Conservation (phyloP, 2,113 vertebrate species). For the Panthera tigris region DNA sequence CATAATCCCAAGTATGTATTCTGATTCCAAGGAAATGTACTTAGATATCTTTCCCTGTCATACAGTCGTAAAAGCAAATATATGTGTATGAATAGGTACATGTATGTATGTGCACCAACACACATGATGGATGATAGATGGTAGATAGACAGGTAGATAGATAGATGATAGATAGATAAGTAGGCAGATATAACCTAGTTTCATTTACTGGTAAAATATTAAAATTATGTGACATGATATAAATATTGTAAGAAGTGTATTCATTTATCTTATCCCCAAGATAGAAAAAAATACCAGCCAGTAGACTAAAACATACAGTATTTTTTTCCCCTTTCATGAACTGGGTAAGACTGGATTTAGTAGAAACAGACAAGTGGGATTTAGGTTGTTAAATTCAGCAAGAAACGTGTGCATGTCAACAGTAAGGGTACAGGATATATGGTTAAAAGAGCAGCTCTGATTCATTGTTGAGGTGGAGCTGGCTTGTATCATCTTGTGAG, state of each 20-base stretch:
- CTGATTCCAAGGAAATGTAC: not conserved
- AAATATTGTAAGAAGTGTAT: not conserved
- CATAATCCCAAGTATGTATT: not conserved
- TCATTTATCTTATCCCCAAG: not conserved
- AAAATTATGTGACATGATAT: not conserved
- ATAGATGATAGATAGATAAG: not conserved
- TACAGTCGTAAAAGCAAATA: not conserved
- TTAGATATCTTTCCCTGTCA: not conserved
- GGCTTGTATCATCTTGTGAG: not conserved
- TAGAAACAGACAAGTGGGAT: not conserved
- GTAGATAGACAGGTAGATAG: not conserved
- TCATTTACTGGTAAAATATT: not conserved
- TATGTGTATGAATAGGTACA: rapidly evolving
- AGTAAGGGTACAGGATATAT: not conserved
- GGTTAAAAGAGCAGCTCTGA: not conserved
- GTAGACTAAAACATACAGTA: not conserved
- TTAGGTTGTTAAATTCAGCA: not conserved
- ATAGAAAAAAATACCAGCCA: not conserved
- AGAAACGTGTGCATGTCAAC: not conserved
- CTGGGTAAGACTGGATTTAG: not conserved
- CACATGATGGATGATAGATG: not conserved
- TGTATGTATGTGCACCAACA: not conserved
- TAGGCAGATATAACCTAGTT: not conserved
- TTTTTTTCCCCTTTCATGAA: not conserved
- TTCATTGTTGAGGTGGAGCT: not conserved